phyloP scores from a whole-genome alignment of 2,888 invertebrate genomes.

The Pandemis corylana region DNA sequence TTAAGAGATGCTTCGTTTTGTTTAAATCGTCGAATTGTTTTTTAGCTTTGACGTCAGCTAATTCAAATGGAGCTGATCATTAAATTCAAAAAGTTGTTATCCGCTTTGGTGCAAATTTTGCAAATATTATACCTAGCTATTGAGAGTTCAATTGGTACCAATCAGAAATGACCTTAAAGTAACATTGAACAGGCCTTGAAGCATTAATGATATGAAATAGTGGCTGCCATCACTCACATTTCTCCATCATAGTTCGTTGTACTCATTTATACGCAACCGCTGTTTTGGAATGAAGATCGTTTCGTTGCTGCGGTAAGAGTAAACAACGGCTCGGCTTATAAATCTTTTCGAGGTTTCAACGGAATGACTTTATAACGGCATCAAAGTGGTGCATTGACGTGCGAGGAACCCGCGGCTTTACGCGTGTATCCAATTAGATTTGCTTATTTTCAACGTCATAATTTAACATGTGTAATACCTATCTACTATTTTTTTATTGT shows the following conservation, averaged over 20 bases:
- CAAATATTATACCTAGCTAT: background rate
- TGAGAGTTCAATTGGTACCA: background rate
- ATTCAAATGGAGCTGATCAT: slow-evolving; percentile 18
- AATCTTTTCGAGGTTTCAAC: background rate
- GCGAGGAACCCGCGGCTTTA: background rate
- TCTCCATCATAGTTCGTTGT: slow-evolving; percentile 24
- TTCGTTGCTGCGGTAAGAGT: background rate
- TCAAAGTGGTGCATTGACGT: background rate
- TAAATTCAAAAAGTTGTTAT: background rate
- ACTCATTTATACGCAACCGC: slow-evolving; percentile 7
- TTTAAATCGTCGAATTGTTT: slow-evolving; percentile 30
- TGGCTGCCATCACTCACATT: slow-evolving; percentile 3
- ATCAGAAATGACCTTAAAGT: slow-evolving; percentile 8
- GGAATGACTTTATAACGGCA: background rate
- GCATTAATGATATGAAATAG: slow-evolving; percentile 10
- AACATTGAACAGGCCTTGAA: background rate
- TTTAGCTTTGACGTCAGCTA: slow-evolving; percentile 31
- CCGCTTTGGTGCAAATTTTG: slow-evolving; percentile 6
- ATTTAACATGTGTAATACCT: background rate
- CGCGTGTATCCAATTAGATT: slow-evolving; percentile 16
- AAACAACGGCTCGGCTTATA: background rate
- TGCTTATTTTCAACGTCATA: background rate
- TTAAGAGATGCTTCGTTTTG: slow-evolving; percentile 25
- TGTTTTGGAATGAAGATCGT: slow-evolving; percentile 2
- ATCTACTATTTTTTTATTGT: background rate